A percentile compares a stretch with the other conserved stretches of the same genome.
phyloP scores from a whole-genome alignment of 2,113 vertebrate species.

The Xerus inauris region DNA sequence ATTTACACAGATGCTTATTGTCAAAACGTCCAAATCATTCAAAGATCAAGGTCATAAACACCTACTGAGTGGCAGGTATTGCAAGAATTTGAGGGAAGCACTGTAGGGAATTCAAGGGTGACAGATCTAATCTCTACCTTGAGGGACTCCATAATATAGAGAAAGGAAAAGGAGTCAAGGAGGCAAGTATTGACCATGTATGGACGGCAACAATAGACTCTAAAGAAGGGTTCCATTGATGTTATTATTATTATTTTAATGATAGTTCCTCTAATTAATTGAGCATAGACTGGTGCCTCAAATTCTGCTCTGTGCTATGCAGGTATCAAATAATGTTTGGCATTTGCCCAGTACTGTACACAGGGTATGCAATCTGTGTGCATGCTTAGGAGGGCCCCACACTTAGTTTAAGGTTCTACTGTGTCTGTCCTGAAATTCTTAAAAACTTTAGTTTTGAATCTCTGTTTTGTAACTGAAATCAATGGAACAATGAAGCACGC shows the following conservation, averaged over 20 bases:
- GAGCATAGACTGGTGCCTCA: background rate
- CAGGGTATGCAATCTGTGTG: background rate
- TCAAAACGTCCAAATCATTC: background rate
- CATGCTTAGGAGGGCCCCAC: background rate
- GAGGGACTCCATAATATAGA: background rate
- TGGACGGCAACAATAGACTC: background rate
- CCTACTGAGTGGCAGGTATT: background rate
- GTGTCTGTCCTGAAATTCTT: background rate
- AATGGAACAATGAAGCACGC: background rate
- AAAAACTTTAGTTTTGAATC: background rate
- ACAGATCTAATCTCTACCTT: slow-evolving; percentile 25
- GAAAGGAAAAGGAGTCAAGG: background rate
- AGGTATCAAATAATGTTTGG: background rate
- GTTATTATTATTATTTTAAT: background rate
- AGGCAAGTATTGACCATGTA: background rate
- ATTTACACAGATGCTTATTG: slow-evolving; percentile 3
- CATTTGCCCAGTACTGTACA: background rate
- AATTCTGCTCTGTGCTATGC: background rate
- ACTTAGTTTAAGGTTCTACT: background rate
- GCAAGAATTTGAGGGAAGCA: background rate
- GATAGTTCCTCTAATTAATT: background rate
- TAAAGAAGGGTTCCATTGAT: background rate
- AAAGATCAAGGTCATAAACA: slow-evolving; percentile 53
- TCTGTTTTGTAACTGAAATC: background rate
- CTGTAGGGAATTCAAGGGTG: background rate